Conservation (phyloP, 2,888 invertebrate species). For the Protula sp. region DNA sequence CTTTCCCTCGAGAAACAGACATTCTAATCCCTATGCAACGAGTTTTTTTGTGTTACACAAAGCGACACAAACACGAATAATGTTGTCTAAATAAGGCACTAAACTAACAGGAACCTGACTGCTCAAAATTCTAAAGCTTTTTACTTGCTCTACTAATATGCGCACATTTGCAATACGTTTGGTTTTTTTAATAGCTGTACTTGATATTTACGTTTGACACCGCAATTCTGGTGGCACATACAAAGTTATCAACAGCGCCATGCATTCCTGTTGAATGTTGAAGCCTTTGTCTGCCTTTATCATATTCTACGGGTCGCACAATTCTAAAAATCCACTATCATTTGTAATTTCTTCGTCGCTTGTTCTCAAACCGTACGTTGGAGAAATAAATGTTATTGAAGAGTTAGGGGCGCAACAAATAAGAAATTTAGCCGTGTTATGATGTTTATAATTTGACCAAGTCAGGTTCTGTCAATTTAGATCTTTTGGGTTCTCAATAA, state of each 20-base stretch:
- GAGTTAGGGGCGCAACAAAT: slow-evolving; percentile 6
- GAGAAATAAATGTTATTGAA: slow-evolving; percentile 3
- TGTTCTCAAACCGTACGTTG: neutral
- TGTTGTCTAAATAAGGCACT: neutral
- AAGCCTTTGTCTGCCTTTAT: slow-evolving; percentile 6
- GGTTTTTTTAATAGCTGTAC: neutral
- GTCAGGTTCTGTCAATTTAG: neutral
- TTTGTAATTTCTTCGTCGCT: too few relatives aligned
- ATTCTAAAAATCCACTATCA: neutral
- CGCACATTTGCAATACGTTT: neutral
- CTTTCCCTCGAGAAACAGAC: too few relatives aligned
- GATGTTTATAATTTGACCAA: slow-evolving; percentile 10
- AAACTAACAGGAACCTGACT: neutral
- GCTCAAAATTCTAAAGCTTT: slow-evolving; percentile 7
- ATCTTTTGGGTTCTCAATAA: neutral
- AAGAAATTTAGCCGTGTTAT: slow-evolving; percentile 10
- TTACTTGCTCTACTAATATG: slow-evolving; percentile 6
- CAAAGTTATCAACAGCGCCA: neutral
- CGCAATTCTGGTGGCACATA: neutral
- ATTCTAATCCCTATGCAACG: too few relatives aligned
- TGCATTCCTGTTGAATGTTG: slow-evolving; percentile 3
- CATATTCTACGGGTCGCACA: neutral
- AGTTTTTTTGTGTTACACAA: neutral
- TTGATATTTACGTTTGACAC: neutral
- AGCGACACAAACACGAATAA: neutral